Base-by-base conservation (phyloP, 2,888 invertebrate genomes). In the Graphium colonna region DNA sequence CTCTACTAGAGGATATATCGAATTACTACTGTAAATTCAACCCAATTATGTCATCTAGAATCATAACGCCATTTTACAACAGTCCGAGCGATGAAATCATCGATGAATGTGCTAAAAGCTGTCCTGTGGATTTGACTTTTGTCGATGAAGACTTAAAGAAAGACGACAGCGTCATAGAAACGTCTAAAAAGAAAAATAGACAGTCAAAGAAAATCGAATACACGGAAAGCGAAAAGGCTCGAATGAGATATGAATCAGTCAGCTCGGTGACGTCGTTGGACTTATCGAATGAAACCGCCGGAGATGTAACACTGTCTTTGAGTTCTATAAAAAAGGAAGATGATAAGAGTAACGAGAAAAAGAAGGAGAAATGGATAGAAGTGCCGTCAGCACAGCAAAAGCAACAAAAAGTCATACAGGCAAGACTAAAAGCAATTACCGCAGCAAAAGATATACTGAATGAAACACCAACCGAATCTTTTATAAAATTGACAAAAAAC, bases 41-140 rank as follows among this genome's bases (percentile, higher is more conserved):
- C 69, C 81, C 91, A 36, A 79, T 88, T 60, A 83, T 94, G 91
- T 79, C 91, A 2, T 92, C 91, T 18, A 83, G 94, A 44, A 80
- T 93, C 1, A 92, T 94, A n/a, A 94, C 94, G 0, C 94, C 95
- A 0, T 93, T 92, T 68, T 92, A 86, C 15, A 91, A 91, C 42
- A 93, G 93, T 0, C 91, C 92, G 0, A 77, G 74, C 2, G 94
- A 94, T 69, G 93, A 93, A 56, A 68, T 73, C 0, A 82, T 93
- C 28, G 71, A 83, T 31, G 82, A 85, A 44, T 80, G 81, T 12
- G 78, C 77, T 10, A 80, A 77, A 51, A 73, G 59, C 17, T 76
- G 70, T 60, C 90, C 91, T 0, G 75, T 92, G 1, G 84, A 90
- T 54, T 65, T 92, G 40, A 81, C 90, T 8, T 64, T 90, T 33